These are phyloP conservation scores for Aurelia coerulea DNA, from an alignment of 30 jellyfish, hydroid and myxozoan species.

Conservation along the genomic window DNA sequence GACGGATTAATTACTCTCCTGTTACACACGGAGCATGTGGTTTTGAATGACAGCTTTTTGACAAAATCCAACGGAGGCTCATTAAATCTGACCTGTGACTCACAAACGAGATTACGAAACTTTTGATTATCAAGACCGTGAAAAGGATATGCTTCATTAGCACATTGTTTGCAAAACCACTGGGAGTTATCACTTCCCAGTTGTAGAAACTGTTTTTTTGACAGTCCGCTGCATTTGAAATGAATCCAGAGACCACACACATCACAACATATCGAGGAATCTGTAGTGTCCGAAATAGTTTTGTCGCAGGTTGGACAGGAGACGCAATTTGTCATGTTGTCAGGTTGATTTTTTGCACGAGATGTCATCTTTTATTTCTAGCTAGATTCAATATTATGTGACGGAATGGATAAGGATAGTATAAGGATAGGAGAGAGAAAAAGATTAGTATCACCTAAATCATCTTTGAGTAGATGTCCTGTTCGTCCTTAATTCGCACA, in stretches of 20 bases:
- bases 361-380: neutral
- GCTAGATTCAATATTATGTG: neutral
- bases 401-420: neutral
- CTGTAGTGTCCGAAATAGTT: slow-evolving; percentile 15
- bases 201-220: neutral
- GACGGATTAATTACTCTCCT: neutral
- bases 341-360: slow-evolving; percentile 6
- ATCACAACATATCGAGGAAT: no score
- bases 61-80: neutral
- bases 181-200: neutral
- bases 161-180: slow-evolving; percentile 3
- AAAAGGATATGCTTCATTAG: neutral
- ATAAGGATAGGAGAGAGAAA: no score
- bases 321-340: slow-evolving; percentile 11
- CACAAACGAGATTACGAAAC: neutral
- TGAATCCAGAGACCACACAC: no score
- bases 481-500: neutral
- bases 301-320: slow-evolving; percentile 30
- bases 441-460: neutral
- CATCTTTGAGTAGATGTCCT: no score
- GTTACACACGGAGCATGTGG: neutral
- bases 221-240: no score
- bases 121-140: neutral
- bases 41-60: neutral
- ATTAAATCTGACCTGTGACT: neutral